Percentiles rank a stretch among this genome's conserved stretches.
Evolutionary conservation across 2,888 invertebrate species (phyloP).

Genomic region (Pristionchus arcanus): DNA sequence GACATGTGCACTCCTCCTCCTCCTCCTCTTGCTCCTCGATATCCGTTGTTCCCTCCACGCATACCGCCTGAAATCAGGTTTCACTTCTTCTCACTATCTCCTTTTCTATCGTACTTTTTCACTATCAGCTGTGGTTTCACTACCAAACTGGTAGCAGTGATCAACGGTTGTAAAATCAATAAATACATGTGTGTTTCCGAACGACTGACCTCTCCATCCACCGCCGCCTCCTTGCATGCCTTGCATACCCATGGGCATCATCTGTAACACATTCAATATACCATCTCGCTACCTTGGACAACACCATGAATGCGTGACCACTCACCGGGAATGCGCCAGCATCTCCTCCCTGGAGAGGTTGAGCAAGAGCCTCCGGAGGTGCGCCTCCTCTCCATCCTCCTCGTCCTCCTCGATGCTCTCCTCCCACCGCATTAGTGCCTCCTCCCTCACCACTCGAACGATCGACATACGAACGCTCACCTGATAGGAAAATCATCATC

Average conservation of each 20-base stretch:
- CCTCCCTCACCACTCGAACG: conserved; percentile 11
- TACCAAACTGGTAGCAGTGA: too few relatives aligned
- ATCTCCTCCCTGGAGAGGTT: conserved; percentile 29
- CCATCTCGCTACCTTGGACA: too few relatives aligned
- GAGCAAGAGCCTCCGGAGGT: not conserved
- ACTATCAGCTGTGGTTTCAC: too few relatives aligned
- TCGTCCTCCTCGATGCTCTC: not conserved
- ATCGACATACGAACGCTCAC: not conserved
- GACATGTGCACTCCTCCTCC: not conserved
- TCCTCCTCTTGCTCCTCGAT: not conserved
- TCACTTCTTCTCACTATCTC: too few relatives aligned
- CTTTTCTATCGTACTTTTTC: too few relatives aligned
- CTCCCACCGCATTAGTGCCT: not conserved
- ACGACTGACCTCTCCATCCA: conserved; percentile 38
- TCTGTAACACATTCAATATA: not conserved
- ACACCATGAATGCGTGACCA: not conserved
- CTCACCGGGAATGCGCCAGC: conserved; percentile 48
- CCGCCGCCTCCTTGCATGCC: not conserved
- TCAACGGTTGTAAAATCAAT: too few relatives aligned
- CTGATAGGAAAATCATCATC: too few relatives aligned
- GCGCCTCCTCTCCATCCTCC: conserved; percentile 23
- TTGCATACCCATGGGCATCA: conserved; percentile 27
- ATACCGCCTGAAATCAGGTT: not conserved
- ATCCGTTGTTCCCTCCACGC: not conserved
- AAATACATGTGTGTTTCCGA: too few relatives aligned